Evolutionary conservation across 2,797 vertebrate species (phyloP).

Genomic region (Rhodeus uyekii): DNA sequence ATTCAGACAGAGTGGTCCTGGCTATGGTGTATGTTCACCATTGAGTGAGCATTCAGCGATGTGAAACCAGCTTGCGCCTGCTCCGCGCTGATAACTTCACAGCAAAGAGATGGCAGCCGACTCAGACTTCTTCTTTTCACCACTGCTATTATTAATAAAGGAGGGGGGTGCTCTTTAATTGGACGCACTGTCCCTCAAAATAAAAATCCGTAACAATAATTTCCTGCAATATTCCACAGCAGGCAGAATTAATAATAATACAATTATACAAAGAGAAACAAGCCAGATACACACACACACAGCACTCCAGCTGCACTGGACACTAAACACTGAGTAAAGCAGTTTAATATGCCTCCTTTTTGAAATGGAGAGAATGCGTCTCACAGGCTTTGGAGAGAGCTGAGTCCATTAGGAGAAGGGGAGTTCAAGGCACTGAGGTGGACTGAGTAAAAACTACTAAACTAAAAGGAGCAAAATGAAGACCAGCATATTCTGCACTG

Average conservation of each 20-base stretch:
- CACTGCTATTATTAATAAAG: conserved; percentile 71
- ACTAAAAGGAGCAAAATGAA: conserved; percentile 11
- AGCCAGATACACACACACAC: conserved; percentile 37
- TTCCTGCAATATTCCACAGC: conserved; percentile 55
- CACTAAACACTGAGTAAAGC: conserved; percentile 19
- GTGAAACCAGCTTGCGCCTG: conserved; percentile 77
- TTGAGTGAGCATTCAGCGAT: conserved; percentile 75
- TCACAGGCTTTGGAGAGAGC: conserved; percentile 19
- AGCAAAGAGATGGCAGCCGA: conserved; percentile 37
- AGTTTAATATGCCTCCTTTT: neutral
- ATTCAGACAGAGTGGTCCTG: conserved; percentile 51
- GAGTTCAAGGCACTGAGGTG: neutral
- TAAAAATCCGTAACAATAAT: conserved; percentile 51
- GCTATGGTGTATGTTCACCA: conserved; percentile 66
- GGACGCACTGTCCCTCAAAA: conserved; percentile 72
- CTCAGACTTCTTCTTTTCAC: conserved; percentile 55
- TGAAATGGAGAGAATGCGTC: conserved; percentile 9
- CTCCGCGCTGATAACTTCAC: conserved; percentile 76
- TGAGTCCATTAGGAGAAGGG: neutral
- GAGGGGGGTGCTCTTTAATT: conserved; percentile 71
- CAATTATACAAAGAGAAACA: conserved; percentile 53
- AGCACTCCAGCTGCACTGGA: conserved; percentile 16
- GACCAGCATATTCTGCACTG: neutral
- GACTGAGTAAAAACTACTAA: neutral
- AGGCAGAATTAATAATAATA: conserved; percentile 54